phyloP scores from a whole-genome alignment of 2,888 invertebrate genomes.

The Synanthedon formicaeformis region DNA sequence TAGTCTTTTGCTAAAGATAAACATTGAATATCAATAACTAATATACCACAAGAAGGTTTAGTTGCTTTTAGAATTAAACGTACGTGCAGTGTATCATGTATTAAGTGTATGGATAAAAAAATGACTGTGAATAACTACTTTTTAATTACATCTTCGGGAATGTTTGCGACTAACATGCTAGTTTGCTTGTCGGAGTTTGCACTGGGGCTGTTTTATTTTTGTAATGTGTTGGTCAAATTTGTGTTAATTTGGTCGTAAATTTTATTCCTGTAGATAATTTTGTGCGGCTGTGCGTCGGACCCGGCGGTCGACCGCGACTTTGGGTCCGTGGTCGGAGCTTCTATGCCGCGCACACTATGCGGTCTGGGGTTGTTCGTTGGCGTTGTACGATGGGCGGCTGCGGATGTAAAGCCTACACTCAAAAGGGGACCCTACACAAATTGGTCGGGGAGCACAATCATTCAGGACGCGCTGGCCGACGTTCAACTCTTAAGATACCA shows the following conservation, averaged over 20 bases:
- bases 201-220: background rate
- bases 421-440: slow-evolving; percentile 56
- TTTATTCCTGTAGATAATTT: slow-evolving; percentile 28
- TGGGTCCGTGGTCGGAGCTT: slow-evolving; percentile 65
- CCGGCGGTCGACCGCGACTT: slow-evolving; percentile 57
- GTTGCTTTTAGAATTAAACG: background rate
- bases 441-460: slow-evolving; percentile 63
- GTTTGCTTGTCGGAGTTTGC: slow-evolving; percentile 1
- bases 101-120: no score
- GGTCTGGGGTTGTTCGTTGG: slow-evolving; percentile 62
- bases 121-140: no score
- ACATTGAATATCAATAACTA: background rate
- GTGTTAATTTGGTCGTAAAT: background rate
- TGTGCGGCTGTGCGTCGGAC: slow-evolving; percentile 57
- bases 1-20: no score
- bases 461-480: slow-evolving; percentile 45
- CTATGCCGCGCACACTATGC: slow-evolving; percentile 64
- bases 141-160: background rate
- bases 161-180: slow-evolving; percentile 9
- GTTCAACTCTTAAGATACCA: slow-evolving; percentile 18
- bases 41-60: background rate
- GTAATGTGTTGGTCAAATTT: background rate
- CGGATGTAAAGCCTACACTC: slow-evolving; percentile 62
- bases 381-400: slow-evolving; percentile 65
- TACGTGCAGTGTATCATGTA: no score